Conservation (phyloP, 2,888 invertebrate genomes). For the Pharmacophagus antenor region DNA sequence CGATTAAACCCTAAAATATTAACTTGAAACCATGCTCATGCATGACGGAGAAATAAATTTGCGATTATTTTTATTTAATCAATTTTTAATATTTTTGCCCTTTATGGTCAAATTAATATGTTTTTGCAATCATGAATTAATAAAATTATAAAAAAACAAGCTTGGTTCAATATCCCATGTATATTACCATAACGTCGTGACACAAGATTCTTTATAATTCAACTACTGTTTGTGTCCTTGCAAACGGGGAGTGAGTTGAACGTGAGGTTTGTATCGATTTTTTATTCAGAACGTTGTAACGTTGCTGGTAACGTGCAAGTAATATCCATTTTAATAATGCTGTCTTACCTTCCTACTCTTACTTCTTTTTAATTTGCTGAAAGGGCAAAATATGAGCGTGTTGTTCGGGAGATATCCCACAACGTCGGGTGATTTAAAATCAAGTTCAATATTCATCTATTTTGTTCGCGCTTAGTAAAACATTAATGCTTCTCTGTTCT, state of each 20-base stretch:
- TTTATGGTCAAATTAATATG: no score
- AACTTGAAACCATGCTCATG: no score
- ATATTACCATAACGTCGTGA: background rate
- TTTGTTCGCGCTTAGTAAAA: background rate
- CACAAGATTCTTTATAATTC: slow-evolving; percentile 7
- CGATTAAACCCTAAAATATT: no score
- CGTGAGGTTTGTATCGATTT: slow-evolving; percentile 65
- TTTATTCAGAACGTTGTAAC: slow-evolving; percentile 59
- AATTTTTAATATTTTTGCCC: no score
- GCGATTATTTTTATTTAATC: no score
- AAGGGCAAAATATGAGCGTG: background rate
- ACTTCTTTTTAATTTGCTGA: slow-evolving; percentile 23
- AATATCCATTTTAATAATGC: slow-evolving; percentile 54
- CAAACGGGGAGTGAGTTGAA: slow-evolving; percentile 48
- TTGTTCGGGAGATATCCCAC: background rate
- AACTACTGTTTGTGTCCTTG: slow-evolving; percentile 53
- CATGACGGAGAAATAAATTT: no score
- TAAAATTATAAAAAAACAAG: background rate
- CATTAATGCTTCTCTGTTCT: background rate
- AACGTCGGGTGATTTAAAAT: background rate
- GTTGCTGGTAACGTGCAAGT: slow-evolving; percentile 46
- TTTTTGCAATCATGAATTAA: no score
- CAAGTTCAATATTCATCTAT: background rate
- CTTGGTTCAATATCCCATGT: background rate
- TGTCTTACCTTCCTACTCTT: slow-evolving; percentile 37